Base-by-base conservation (phyloP, 2,113 vertebrate genomes). In the Romanogobio albipinnatus region DNA sequence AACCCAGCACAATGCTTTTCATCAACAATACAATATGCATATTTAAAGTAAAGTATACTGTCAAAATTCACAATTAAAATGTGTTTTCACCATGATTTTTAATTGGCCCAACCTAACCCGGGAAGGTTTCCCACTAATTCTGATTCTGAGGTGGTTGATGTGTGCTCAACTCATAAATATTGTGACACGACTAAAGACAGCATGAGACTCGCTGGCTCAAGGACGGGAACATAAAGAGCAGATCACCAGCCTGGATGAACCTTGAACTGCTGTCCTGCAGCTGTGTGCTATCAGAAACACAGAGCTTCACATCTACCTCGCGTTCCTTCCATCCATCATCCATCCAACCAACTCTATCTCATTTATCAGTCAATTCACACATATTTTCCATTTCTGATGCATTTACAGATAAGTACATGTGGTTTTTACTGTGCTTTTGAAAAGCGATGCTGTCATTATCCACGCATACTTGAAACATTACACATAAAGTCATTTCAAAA, bases 261-360 rank as follows among this genome's bases (percentile, higher is more conserved):
- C 93, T 93, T 94, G 92, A 95, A 92, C 92, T 85, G 77, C 88
- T 83, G 88, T 87, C 87, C 87, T 91, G 88, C 93, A 94, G 93
- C 93, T 94, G 93, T 89, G 91, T 84, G 89, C 90, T 92, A 92
- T 84, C 56, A 61, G 11, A 73, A 84, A 86, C 82, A 88, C 75
- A 78, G 82, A 80, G 70, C 74, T 88, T 84, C 36, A 45, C n/a
- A 24, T 62, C 22, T 26, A 75, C 45, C 45, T n/a, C 2, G 1
- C 29, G 2, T 70, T 24, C 39, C 11, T 24, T 47, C 70, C 43
- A 45, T 11, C 68, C 19, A 45, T 71, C 22, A 45, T n/a, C 68
- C 59, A n/a, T 58, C 19, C 19, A 13, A 13, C 45, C 10, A 47
- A 11, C 2, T 24, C 43, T 5, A 11, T 19, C 26, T 45, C 26